These are phyloP conservation scores for Himalopsyche tibetana DNA, from an alignment of 2,888 invertebrate species.

Conservation along the genomic window DNA sequence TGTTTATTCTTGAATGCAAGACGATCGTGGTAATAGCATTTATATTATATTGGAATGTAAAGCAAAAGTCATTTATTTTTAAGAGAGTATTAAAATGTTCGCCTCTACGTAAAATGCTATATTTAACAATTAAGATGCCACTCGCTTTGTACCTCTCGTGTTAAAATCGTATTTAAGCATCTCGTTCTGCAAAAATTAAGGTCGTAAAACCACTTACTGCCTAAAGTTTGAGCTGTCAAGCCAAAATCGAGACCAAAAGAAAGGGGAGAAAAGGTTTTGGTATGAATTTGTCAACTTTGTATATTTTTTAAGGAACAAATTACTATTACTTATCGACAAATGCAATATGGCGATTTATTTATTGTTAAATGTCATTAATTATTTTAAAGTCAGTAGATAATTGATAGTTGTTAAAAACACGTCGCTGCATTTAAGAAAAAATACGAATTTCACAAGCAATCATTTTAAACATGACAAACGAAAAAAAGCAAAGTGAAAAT, in stretches of 20 bases:
- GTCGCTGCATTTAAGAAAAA: no score
- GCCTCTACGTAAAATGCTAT: background rate
- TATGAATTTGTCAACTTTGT: slow-evolving; percentile 12
- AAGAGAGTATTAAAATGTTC: slow-evolving; percentile 15
- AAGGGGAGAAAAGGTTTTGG: background rate
- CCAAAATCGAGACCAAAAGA: slow-evolving; percentile 28
- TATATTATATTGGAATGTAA: slow-evolving; percentile 8
- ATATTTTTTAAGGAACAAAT: background rate
- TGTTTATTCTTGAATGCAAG: background rate
- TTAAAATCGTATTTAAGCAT: slow-evolving; percentile 36
- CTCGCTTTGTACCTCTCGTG: background rate
- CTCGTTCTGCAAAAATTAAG: slow-evolving; percentile 32
- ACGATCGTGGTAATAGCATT: background rate
- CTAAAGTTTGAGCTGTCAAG: slow-evolving; percentile 41
- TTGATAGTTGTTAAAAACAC: no score
- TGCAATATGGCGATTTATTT: background rate
- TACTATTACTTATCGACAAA: background rate
- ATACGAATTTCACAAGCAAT: no score
- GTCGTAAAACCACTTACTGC: slow-evolving; percentile 31
- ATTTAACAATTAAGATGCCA: slow-evolving; percentile 27
- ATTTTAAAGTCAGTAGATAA: no score
- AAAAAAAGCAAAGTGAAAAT: no score
- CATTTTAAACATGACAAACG: no score
- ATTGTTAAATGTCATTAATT: background rate
- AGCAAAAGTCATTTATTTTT: slow-evolving; percentile 7